phyloP scores from a whole-genome alignment of 2,797 vertebrate species.

The Hephaestus fuliginosus region DNA sequence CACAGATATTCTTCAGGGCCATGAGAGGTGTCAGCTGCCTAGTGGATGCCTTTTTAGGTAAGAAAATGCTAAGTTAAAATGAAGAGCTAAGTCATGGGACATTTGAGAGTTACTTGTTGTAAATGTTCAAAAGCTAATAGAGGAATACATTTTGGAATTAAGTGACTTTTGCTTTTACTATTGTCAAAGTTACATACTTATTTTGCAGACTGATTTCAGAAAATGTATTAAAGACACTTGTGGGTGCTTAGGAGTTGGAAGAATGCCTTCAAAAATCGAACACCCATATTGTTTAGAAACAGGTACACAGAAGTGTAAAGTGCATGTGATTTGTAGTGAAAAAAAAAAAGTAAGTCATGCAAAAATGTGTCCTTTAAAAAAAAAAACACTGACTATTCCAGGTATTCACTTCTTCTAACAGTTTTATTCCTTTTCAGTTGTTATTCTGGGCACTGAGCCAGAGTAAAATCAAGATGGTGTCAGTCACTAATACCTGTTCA shows the following conservation, averaged over 20 bases:
- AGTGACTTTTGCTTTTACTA: neutral
- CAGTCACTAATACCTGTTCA: conserved; percentile 28
- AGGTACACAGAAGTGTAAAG: neutral
- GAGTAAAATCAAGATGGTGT: conserved; percentile 33
- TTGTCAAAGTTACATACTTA: neutral
- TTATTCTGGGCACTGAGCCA: conserved; percentile 2
- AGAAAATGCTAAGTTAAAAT: conserved; percentile 50
- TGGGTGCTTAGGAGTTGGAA: neutral
- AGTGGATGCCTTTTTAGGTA: conserved; percentile 97
- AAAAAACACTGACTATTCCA: neutral
- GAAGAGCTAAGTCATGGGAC: neutral
- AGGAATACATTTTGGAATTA: neutral
- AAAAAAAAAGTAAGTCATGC: neutral
- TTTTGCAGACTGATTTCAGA: neutral
- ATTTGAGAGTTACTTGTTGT: neutral
- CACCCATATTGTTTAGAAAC: neutral
- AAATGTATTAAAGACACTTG: neutral
- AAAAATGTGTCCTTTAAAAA: neutral
- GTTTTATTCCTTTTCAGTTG: conserved; percentile 27
- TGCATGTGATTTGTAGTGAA: neutral
- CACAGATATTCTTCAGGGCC: conserved; percentile 98
- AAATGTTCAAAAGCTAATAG: neutral
- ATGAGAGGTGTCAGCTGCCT: conserved; percentile 97
- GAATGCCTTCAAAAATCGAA: neutral
- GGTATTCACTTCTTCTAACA: conserved; percentile 7